Base-by-base conservation (phyloP, 2,888 invertebrate species). In the Apamea sordens region DNA sequence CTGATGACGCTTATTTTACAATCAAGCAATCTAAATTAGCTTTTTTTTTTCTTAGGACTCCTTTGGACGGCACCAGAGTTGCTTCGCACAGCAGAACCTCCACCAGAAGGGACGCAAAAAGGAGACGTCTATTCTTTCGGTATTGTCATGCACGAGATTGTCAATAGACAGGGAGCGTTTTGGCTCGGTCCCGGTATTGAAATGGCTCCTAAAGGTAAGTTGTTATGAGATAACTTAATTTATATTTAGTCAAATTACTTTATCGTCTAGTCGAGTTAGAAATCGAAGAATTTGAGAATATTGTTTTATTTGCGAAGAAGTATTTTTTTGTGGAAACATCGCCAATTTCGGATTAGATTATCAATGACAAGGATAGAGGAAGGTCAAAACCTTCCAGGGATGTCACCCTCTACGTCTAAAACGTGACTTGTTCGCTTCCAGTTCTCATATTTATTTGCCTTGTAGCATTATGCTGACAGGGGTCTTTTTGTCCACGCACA, bases 111-210 rank as follows among this genome's bases (percentile, higher is more conserved):
- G 1, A 98, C 98, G 0, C 99, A 98, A 92, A 99, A 99, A 94
- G 99, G 98, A 41, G 99, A 99, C 92, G 98, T 99, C n/a, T 99
- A 99, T 94, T 99, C 99, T 65, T 99, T 99, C 93, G 99, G 98
- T 24, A 98, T 99, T 90, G 98, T 99, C 91, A 98, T 99, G 92
- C 99, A 99, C 92, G 99, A 99, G 96, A 99, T 99, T 90, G 98
- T 98, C 79, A 98, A 98, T 88, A 97, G 99, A 74, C 98, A 98
- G 94, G 99, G 99, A 47, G 98, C 98, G 0, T 99, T 99, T 93
- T 98, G 98, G 97, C 96, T 99, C 73, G 98, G 98, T 83, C 97
- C 97, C 59, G 97, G 97, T 63, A 92, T 95, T 77, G 97, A 97
- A 78, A 96, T 98, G 92, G 95, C 98, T 18, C 98, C 98, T 21